These are phyloP conservation scores for Habrosyne pyritoides DNA, from an alignment of 2,888 invertebrate species.

Conservation along the genomic window DNA sequence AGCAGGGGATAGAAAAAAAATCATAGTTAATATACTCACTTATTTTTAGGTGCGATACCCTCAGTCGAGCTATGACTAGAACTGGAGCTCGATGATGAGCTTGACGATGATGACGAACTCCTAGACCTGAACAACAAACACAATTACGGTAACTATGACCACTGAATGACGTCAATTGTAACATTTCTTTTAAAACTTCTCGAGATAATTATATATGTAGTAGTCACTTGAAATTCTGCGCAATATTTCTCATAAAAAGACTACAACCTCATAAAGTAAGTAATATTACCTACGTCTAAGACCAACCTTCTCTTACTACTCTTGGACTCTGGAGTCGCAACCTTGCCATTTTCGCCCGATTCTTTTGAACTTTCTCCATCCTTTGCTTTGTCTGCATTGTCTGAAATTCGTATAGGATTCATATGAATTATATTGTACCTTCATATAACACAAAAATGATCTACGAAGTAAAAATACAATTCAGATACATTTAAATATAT, in stretches of 20 bases:
- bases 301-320: slow-evolving; percentile 66
- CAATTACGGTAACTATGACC: too few relatives aligned
- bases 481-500: too few relatives aligned
- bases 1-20: too few relatives aligned
- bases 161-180: too few relatives aligned
- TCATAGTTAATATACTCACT: slow-evolving; percentile 56
- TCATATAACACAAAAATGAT: too few relatives aligned
- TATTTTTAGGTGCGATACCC: slow-evolving; percentile 63
- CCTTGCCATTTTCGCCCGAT: slow-evolving; percentile 54
- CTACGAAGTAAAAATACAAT: too few relatives aligned
- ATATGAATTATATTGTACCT: neutral
- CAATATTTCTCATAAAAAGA: neutral
- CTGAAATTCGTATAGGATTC: slow-evolving; percentile 39
- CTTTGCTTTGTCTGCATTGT: slow-evolving; percentile 54
- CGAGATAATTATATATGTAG: too few relatives aligned
- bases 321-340: slow-evolving; percentile 51
- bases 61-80: slow-evolving; percentile 71
- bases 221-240: neutral
- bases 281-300: slow-evolving; percentile 31
- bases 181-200: too few relatives aligned
- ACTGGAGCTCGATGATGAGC: slow-evolving; percentile 75
- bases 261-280: neutral
- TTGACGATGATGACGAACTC: slow-evolving; percentile 75
- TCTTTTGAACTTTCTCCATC: slow-evolving; percentile 59
- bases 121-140: slow-evolving; percentile 53